Percentiles rank a stretch among this genome's conserved stretches.
Conservation (phyloP, 2,888 invertebrate species). For the Cosmia trapezina region DNA sequence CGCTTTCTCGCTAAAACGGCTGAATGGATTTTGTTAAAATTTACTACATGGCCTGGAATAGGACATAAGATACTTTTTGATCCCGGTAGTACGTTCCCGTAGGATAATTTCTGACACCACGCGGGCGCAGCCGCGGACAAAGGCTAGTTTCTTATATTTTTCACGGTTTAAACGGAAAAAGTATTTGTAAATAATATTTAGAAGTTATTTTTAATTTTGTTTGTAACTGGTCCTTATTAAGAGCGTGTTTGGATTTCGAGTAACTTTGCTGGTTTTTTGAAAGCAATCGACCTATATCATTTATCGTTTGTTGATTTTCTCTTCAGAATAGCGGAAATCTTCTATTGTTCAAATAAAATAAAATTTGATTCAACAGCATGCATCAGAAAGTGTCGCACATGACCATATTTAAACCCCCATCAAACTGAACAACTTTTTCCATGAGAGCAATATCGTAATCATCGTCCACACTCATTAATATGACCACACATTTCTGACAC, state of each 20-base stretch:
- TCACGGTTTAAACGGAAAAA: not conserved
- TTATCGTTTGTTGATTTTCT: not conserved
- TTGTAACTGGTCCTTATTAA: constrained; percentile 11
- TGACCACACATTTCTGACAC: not conserved
- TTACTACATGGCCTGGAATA: too few relatives aligned
- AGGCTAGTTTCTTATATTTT: not conserved
- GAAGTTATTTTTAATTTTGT: constrained; percentile 2
- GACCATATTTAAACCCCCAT: not conserved
- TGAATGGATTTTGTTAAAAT: too few relatives aligned
- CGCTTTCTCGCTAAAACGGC: too few relatives aligned
- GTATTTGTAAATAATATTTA: constrained; percentile 12
- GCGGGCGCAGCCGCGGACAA: too few relatives aligned
- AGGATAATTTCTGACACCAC: too few relatives aligned
- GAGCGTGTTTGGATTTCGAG: constrained; percentile 16
- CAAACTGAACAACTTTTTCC: not conserved
- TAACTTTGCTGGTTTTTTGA: not conserved
- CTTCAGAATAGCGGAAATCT: not conserved
- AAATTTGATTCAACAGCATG: not conserved
- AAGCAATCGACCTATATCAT: not conserved
- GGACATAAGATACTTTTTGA: too few relatives aligned
- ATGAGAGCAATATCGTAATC: not conserved
- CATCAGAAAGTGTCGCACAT: not conserved
- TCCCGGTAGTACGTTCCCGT: too few relatives aligned
- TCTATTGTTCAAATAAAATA: not conserved
- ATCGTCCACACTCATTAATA: not conserved